Evolutionary conservation across 2,888 invertebrate species (phyloP), one percentile per base, ranked within the genome.

Genomic region (Thymelicus sylvestris): DNA sequence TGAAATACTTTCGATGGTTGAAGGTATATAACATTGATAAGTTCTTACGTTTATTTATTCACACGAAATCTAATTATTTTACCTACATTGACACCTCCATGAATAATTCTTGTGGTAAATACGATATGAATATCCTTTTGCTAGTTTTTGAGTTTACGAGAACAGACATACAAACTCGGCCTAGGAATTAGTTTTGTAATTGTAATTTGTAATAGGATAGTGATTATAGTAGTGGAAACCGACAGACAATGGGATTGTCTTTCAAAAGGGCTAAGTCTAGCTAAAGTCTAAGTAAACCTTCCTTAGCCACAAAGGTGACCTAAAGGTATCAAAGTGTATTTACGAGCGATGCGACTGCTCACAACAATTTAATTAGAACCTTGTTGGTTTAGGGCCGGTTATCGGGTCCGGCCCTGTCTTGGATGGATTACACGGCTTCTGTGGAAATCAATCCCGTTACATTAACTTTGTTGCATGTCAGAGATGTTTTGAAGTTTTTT

Each of bases 311-410:
- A 24, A 55, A 55, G 55, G 55, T 41, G 55, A 39, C 6, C 31
- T 55, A 47, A 15, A 60, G 64, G 59, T 41, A 55, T 60, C 66
- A 60, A 60, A 67, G 67, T 61, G 61, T 62, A 62, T 62, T 67
- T 55, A 67, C 39, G 39, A 39, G 38, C n/a, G 39, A 62, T 67
- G 52, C 52, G 62, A 47, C 48, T 81, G 81, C 78, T 80, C 76
- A 78, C 79, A 73, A 73, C 78, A 85, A 86, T 85, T 84, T 82
- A 83, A 82, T 83, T 83, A 82, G 79, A 73, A 13, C 76, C 71
- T 71, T 86, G 83, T 87, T 86, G 84, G 79, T 78, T 85, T 84
- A 85, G 87, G 83, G 52, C 75, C 60, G 13, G 38, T 19, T 24
- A 31, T 31, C 31, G 31, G 52, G 41, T 8, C 15, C 41, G 19